Evolutionary conservation across 2,888 invertebrate genomes (phyloP), one percentile per base, ranked within the genome.

Genomic region (Thysanoteuthis rhombus): DNA sequence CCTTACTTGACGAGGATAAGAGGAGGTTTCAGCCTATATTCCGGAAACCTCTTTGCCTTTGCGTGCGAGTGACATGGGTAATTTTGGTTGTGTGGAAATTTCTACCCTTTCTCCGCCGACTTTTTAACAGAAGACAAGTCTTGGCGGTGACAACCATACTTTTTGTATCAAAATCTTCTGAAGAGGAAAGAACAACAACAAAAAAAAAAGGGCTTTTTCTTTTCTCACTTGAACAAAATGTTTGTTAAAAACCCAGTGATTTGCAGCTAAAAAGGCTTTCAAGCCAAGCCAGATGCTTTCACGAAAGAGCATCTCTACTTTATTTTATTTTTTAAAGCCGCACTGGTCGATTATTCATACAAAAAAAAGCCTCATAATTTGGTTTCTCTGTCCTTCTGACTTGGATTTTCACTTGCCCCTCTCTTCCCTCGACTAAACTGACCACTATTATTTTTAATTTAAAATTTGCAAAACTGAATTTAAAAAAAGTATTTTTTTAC

Each of bases 401-500:
- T 75, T n/a, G 75, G 36, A 75, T 75, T n/a, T 75, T 75, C 36
- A 36, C n/a, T 19, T 75, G 75, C 4, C 75, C n/a, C n/a, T 16
- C n/a, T 36, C n/a, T n/a, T n/a, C 75, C 36, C 16, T 75, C n/a
- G 16, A 75, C 75, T 75, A 75, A 75, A 75, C n/a, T n/a, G n/a
- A 36, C n/a, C n/a, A n/a, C 75, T 75, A 75, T 75, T 75, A 75
- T 75, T 75, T 75, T 75, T 75, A 75, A 75, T 75, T 75, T 75
- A 75, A 75, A 75, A 75, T 75, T 75, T 75, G n/a, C 75, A 75
- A 75, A 75, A 75, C 75, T 75, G 75, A n/a, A 75, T 75, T 75
- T 12, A 2, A 19, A 75, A 75, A n/a, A 52, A 52, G 4, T n/a
- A n/a, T 75, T 75, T 75, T 75, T 75, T 52, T 52, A 52, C 52